phyloP scores from a whole-genome alignment of 2,113 vertebrate species.

The Nothoprocta perdicaria region DNA sequence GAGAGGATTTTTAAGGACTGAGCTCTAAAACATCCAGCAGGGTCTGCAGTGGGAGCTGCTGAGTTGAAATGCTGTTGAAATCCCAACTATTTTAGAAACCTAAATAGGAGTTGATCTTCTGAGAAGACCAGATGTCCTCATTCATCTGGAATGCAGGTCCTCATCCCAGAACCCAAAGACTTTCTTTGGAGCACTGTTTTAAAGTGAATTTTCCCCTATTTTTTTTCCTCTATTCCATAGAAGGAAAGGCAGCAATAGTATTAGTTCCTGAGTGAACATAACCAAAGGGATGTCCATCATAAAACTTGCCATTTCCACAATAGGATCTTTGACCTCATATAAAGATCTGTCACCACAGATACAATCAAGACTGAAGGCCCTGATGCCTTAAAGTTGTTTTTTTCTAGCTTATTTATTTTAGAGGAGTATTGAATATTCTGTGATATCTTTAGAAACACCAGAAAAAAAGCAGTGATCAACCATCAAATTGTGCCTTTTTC shows the following conservation, averaged over 20 bases:
- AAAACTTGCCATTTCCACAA: not conserved
- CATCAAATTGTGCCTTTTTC: not conserved
- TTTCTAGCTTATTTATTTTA: not conserved
- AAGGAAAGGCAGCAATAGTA: not conserved
- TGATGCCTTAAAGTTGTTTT: not conserved
- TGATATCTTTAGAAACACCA: not conserved
- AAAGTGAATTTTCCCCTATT: not conserved
- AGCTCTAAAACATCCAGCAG: not conserved
- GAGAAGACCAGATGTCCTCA: not conserved
- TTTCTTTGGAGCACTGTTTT: not conserved
- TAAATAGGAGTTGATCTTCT: not conserved
- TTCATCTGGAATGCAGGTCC: not conserved
- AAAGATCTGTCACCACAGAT: not conserved
- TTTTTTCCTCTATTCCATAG: not conserved
- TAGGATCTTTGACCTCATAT: not conserved
- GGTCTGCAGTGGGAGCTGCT: not conserved
- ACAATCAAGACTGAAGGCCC: not conserved
- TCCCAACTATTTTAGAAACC: not conserved
- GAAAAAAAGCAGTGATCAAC: not conserved
- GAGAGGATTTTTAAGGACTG: not conserved
- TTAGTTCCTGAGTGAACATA: not conserved
- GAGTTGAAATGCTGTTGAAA: not conserved
- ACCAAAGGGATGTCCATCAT: not conserved
- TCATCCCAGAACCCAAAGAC: not conserved
- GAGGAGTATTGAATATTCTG: not conserved